Conservation (phyloP, 2,113 vertebrate species). For the Cyprinodon tularosa region DNA sequence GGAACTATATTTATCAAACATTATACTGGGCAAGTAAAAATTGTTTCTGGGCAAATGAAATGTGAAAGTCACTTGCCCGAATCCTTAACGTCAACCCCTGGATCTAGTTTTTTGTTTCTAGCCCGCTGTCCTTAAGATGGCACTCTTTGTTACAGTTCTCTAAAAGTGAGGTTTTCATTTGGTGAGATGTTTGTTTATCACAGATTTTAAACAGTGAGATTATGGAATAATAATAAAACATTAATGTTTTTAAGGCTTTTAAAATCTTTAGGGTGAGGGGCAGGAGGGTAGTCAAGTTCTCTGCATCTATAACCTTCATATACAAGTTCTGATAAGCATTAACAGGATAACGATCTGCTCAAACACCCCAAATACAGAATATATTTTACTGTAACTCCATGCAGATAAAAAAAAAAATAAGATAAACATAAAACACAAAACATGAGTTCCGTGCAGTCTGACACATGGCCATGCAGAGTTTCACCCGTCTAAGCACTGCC, state of each 20-base stretch:
- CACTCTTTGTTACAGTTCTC: background rate
- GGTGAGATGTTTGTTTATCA: background rate
- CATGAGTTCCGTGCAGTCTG: conserved; percentile 22
- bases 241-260: background rate
- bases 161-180: background rate
- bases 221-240: background rate
- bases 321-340: conserved; percentile 6
- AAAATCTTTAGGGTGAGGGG: background rate
- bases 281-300: background rate
- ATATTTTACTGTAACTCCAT: conserved; percentile 38
- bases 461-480: conserved; percentile 62
- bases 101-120: no score
- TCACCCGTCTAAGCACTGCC: conserved; percentile 34
- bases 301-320: background rate
- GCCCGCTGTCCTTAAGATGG: background rate
- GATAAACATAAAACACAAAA: conserved; percentile 24
- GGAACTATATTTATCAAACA: no score
- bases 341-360: conserved; percentile 20
- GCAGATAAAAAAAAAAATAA: conserved; percentile 41
- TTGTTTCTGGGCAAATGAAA: no score
- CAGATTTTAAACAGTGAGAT: background rate
- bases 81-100: no score
- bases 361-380: background rate
- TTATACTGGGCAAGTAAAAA: no score
- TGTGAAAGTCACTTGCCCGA: no score